Conservation (phyloP, 2,888 invertebrate species). For the Melipona bicolor region DNA sequence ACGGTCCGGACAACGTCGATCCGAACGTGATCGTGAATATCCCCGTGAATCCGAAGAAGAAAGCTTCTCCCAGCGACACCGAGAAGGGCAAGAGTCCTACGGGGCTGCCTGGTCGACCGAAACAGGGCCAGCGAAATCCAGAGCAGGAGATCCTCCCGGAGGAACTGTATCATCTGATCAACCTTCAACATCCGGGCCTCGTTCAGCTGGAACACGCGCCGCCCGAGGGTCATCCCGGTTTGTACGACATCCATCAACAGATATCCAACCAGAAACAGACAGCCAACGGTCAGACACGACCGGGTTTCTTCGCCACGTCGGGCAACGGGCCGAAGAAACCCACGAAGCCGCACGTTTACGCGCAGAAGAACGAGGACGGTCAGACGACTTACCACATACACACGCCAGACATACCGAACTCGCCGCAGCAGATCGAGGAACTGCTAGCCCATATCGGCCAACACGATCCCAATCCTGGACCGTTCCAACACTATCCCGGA, state of each 20-base stretch:
- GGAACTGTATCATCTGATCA: slow-evolving; percentile 79
- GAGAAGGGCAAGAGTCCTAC: slow-evolving; percentile 60
- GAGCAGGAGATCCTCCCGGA: slow-evolving; percentile 75
- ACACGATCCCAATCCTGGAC: slow-evolving; percentile 80
- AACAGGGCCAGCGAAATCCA: slow-evolving; percentile 67
- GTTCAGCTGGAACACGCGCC: slow-evolving; percentile 74
- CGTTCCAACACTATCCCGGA: slow-evolving; percentile 79
- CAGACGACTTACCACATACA: slow-evolving; percentile 82
- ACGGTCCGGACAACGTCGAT: slow-evolving; percentile 70
- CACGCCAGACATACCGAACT: slow-evolving; percentile 78
- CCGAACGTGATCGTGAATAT: slow-evolving; percentile 72
- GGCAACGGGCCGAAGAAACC: slow-evolving; percentile 78
- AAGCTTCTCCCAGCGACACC: slow-evolving; percentile 44
- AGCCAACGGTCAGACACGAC: slow-evolving; percentile 67
- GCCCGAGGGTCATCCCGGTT: slow-evolving; percentile 75
- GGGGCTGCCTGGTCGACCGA: slow-evolving; percentile 58
- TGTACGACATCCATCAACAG: slow-evolving; percentile 80
- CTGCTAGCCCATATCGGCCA: slow-evolving; percentile 81
- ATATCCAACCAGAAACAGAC: slow-evolving; percentile 73
- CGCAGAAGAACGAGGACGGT: slow-evolving; percentile 80
- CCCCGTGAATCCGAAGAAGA: slow-evolving; percentile 73
- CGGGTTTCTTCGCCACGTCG: slow-evolving; percentile 69
- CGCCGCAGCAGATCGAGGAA: slow-evolving; percentile 82
- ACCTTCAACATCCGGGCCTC: slow-evolving; percentile 79
- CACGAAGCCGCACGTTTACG: slow-evolving; percentile 77